Conservation (phyloP, 2,888 invertebrate species). For the Chymomyza fuscimana region DNA sequence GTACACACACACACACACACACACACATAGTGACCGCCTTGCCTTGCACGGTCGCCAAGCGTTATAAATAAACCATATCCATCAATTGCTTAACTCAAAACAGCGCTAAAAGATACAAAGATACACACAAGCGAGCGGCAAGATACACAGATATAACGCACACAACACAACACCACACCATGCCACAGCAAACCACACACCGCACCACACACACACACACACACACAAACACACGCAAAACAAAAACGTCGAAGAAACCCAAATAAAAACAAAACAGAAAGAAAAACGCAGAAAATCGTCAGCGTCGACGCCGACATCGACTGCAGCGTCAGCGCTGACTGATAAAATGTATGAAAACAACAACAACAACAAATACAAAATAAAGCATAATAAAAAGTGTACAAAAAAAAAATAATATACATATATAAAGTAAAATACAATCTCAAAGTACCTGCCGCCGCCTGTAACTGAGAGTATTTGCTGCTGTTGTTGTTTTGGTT, state of each 20-base stretch:
- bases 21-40: not conserved
- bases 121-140: constrained; percentile 51
- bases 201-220: constrained; percentile 13
- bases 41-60: constrained; percentile 62
- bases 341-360: constrained; percentile 72
- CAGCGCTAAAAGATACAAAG: constrained; percentile 73
- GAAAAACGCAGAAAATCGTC: constrained; percentile 63
- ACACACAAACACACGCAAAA: constrained; percentile 29
- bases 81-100: constrained; percentile 78
- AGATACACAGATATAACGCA: constrained; percentile 45
- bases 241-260: constrained; percentile 26
- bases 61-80: constrained; percentile 79
- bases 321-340: constrained; percentile 39
- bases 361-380: constrained; percentile 30
- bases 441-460: constrained; percentile 73
- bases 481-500: not conserved
- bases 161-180: constrained; percentile 48
- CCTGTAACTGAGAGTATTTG: not conserved
- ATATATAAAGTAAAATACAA: constrained; percentile 42
- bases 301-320: constrained; percentile 46
- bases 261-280: constrained; percentile 36
- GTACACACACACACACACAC: constrained; percentile 29
- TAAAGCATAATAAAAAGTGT: constrained; percentile 29
- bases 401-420: constrained; percentile 33
- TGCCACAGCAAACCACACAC: constrained; percentile 22